Conservation (phyloP, 2,888 invertebrate genomes). For the Spisula subtruncata region DNA sequence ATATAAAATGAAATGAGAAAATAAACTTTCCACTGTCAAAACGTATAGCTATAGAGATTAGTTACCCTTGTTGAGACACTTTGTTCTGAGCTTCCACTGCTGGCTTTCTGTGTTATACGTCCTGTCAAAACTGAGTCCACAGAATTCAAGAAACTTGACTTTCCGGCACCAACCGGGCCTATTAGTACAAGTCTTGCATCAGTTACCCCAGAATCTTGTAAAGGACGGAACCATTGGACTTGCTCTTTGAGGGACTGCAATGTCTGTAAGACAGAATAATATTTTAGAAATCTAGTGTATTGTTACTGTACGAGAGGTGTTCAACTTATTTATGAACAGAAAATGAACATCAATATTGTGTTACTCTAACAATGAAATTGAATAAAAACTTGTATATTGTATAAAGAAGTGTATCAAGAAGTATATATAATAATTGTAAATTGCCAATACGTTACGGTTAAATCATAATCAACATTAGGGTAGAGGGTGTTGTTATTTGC, state of each 20-base stretch:
- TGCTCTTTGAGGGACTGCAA: constrained; percentile 64
- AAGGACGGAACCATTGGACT: constrained; percentile 70
- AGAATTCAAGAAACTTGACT: constrained; percentile 78
- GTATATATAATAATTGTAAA: no score
- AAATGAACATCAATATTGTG: no score
- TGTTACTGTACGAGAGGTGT: no score
- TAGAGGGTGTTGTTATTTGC: no score
- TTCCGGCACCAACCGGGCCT: constrained; percentile 76
- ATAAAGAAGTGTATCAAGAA: no score
- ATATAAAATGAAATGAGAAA: no score
- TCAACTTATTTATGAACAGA: no score
- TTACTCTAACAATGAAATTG: no score
- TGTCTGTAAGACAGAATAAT: constrained; percentile 44
- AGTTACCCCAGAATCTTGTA: constrained; percentile 63
- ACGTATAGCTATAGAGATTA: neutral
- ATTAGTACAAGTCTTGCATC: constrained; percentile 74
- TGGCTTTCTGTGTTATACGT: constrained; percentile 31
- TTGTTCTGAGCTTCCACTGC: constrained; percentile 39
- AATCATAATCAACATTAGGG: no score
- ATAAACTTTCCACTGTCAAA: no score
- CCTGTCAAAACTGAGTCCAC: constrained; percentile 50
- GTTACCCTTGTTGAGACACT: constrained; percentile 36
- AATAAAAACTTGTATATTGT: no score
- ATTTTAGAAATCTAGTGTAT: neutral
- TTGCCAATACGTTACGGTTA: no score